These are phyloP conservation scores for Onchidella celtica DNA, from an alignment of 2,888 invertebrate genomes.

Conservation along the genomic window DNA sequence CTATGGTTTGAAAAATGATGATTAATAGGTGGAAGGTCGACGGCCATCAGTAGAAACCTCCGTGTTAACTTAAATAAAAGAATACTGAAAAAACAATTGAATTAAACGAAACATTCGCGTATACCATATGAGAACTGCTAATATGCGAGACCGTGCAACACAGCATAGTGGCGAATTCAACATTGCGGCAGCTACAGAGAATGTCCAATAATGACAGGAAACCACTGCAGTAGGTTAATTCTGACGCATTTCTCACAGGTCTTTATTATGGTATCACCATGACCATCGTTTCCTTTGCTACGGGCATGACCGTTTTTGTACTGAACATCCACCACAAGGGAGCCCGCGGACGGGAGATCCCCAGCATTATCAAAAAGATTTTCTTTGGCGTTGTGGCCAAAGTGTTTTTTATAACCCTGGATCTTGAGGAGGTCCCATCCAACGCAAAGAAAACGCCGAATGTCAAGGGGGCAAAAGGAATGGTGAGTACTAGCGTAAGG, in stretches of 20 bases:
- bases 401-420: conserved; percentile 73
- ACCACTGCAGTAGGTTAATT: not conserved
- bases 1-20: too few species aligned
- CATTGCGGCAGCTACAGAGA: conserved; percentile 17
- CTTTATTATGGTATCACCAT: conserved; percentile 84
- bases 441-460: not conserved
- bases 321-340: conserved; percentile 86
- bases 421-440: conserved; percentile 58
- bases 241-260: conserved; percentile 74
- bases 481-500: too few species aligned
- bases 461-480: conserved; percentile 29
- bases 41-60: too few species aligned
- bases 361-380: conserved; percentile 86
- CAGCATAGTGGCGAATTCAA: not conserved
- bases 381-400: conserved; percentile 88
- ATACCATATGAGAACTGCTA: too few species aligned
- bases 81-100: too few species aligned
- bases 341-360: conserved; percentile 89
- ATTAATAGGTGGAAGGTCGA: too few species aligned
- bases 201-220: not conserved
- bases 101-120: too few species aligned
- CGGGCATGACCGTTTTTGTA: conserved; percentile 81
- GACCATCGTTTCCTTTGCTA: conserved; percentile 81
- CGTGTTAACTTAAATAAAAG: too few species aligned
- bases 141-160: too few species aligned